These are phyloP conservation scores for Oscheius sp. DNA, from an alignment of 2,888 invertebrate genomes.

Conservation along the genomic window DNA sequence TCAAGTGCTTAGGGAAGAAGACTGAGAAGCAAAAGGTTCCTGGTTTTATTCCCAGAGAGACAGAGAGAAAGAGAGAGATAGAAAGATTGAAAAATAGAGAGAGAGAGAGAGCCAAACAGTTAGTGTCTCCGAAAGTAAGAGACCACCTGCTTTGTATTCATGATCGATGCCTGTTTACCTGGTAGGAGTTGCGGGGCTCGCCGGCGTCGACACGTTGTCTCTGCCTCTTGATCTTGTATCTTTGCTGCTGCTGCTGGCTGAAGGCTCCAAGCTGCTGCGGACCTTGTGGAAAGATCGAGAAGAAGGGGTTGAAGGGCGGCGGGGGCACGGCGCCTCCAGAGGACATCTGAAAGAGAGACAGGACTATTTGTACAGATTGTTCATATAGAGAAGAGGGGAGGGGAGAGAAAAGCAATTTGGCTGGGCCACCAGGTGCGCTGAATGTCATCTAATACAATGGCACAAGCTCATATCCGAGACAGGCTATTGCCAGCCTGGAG, in stretches of 20 bases:
- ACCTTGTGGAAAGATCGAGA: conserved; percentile 38
- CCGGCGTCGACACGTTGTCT: conserved; percentile 96
- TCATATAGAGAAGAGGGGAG: conserved; percentile 11
- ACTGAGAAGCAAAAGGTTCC: no score
- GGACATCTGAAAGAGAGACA: conserved; percentile 35
- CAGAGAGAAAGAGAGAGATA: no score
- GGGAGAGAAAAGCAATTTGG: conserved; percentile 18
- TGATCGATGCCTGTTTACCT: conserved; percentile 55
- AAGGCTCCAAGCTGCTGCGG: background rate
- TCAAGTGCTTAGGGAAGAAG: no score
- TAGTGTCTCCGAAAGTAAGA: background rate
- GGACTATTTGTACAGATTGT: conserved; percentile 17
- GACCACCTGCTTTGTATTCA: background rate
- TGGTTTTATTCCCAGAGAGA: no score
- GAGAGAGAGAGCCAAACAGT: conserved; percentile 1
- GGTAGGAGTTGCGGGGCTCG: conserved; percentile 89
- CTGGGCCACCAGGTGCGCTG: conserved; percentile 32
- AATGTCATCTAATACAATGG: conserved; percentile 37
- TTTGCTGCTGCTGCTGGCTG: conserved; percentile 40
- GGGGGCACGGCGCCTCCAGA: conserved; percentile 46
- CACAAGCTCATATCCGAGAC: conserved; percentile 27
- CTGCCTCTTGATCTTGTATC: conserved; percentile 83
- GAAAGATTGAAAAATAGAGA: background rate
- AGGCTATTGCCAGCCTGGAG: background rate
- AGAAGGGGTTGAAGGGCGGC: conserved; percentile 44